These are phyloP conservation scores for Drosophila burlai DNA, from an alignment of 1,140 invertebrate genomes.

Conservation along the genomic window DNA sequence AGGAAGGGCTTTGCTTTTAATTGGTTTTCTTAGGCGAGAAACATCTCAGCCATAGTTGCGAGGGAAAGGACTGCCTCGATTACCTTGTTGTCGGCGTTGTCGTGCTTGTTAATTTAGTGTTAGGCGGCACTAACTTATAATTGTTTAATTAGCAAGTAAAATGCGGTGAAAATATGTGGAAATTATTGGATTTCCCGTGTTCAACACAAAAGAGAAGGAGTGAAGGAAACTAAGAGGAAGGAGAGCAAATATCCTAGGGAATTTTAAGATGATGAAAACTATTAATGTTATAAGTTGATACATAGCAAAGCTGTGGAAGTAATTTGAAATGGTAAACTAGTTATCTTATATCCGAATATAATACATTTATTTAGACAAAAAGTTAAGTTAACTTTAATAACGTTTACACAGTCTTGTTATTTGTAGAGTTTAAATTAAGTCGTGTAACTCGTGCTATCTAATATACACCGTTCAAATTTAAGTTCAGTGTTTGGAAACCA, in stretches of 20 bases:
- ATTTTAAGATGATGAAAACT: not conserved
- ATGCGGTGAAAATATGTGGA: slow-evolving; percentile 75
- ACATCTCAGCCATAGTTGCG: slow-evolving; percentile 20
- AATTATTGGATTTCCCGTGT: slow-evolving; percentile 62
- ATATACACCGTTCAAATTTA: not conserved
- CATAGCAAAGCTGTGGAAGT: not conserved
- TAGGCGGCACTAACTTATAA: slow-evolving; percentile 70
- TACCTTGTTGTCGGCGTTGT: slow-evolving; percentile 35
- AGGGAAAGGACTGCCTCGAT: slow-evolving; percentile 9
- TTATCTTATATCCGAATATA: not conserved
- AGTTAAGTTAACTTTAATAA: too few relatives aligned
- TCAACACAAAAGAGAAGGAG: not conserved
- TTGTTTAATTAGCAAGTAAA: slow-evolving; percentile 82
- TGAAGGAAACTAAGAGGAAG: not conserved
- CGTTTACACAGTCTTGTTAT: too few relatives aligned
- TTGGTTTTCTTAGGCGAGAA: slow-evolving; percentile 72
- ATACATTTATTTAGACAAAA: not conserved
- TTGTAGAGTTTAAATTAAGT: not conserved
- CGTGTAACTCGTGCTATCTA: too few relatives aligned
- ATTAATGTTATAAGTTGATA: slow-evolving; percentile 8
- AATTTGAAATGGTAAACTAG: not conserved
- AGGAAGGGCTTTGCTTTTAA: slow-evolving; percentile 74
- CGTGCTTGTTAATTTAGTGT: slow-evolving; percentile 66
- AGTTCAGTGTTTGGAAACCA: not conserved
- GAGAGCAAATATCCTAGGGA: not conserved